phyloP scores from a whole-genome alignment of 2,888 invertebrate species.

The Ellobium chinense region DNA sequence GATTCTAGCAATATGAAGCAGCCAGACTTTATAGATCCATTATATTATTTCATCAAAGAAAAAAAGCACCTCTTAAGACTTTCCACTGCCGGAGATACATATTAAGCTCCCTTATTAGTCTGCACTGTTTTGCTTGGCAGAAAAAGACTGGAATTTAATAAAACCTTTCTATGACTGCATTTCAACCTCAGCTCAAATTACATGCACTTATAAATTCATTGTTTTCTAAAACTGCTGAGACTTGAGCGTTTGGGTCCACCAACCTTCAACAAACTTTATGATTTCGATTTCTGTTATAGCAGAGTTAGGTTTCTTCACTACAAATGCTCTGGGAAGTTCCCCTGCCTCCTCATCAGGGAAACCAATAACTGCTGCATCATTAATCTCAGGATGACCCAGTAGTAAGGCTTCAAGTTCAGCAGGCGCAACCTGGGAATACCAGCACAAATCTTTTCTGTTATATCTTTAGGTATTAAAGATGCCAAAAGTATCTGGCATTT shows the following conservation, averaged over 20 bases:
- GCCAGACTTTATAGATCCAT: too few relatives aligned
- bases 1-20: too few relatives aligned
- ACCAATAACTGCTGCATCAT: conserved; percentile 91
- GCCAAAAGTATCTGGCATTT: background rate
- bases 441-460: background rate
- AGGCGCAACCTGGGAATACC: conserved; percentile 87
- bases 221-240: background rate
- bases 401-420: conserved; percentile 92
- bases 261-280: conserved; percentile 72
- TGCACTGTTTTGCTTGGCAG: too few relatives aligned
- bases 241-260: background rate
- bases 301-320: conserved; percentile 82
- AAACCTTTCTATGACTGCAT: too few relatives aligned
- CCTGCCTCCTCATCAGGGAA: conserved; percentile 81
- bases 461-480: background rate
- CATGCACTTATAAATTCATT: too few relatives aligned
- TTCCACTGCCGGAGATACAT: too few relatives aligned
- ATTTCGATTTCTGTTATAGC: conserved; percentile 82
- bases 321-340: conserved; percentile 88
- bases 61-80: too few relatives aligned
- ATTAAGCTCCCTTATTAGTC: too few relatives aligned
- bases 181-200: too few relatives aligned
- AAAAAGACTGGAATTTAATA: too few relatives aligned
- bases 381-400: conserved; percentile 85
- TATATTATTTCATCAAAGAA: too few relatives aligned